A percentile compares a stretch with the other conserved stretches of the same genome.
Evolutionary conservation across 92 coral and sea anemone species (phyloP).

Genomic region (Pocillopora meandrina): DNA sequence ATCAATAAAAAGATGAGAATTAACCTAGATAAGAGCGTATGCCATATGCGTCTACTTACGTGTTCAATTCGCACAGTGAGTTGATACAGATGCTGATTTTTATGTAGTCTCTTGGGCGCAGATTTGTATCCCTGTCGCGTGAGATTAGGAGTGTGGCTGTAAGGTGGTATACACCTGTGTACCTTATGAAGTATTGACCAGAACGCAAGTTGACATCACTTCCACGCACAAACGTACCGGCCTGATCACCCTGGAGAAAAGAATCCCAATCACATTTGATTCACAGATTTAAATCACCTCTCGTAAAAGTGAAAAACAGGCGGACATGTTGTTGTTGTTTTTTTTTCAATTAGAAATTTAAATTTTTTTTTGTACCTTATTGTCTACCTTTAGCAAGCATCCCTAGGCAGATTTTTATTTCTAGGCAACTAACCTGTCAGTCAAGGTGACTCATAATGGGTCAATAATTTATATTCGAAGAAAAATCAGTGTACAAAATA

Average conservation of each 20-base stretch:
- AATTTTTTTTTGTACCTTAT: too few relatives aligned
- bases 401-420: too few relatives aligned
- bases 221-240: constrained; percentile 97
- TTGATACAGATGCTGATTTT: constrained; percentile 94
- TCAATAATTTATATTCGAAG: background rate
- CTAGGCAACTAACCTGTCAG: too few relatives aligned
- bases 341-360: too few relatives aligned
- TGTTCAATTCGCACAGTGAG: constrained; percentile 87
- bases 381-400: too few relatives aligned
- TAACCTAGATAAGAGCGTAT: background rate
- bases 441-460: too few relatives aligned
- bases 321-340: too few relatives aligned
- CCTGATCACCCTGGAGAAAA: constrained; percentile 72
- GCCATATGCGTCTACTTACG: constrained; percentile 64
- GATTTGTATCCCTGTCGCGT: constrained; percentile 91
- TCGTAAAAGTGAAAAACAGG: too few relatives aligned
- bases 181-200: constrained; percentile 86
- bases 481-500: too few relatives aligned
- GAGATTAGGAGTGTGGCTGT: constrained; percentile 72
- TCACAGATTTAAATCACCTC: background rate
- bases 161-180: constrained; percentile 90
- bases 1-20: background rate
- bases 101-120: constrained; percentile 96
- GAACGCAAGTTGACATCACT: constrained; percentile 76
- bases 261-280: too few relatives aligned